Percentiles rank a stretch among this genome's conserved stretches.
Conservation (phyloP, 2,888 invertebrate species). For the Rhabditoides inermis region DNA sequence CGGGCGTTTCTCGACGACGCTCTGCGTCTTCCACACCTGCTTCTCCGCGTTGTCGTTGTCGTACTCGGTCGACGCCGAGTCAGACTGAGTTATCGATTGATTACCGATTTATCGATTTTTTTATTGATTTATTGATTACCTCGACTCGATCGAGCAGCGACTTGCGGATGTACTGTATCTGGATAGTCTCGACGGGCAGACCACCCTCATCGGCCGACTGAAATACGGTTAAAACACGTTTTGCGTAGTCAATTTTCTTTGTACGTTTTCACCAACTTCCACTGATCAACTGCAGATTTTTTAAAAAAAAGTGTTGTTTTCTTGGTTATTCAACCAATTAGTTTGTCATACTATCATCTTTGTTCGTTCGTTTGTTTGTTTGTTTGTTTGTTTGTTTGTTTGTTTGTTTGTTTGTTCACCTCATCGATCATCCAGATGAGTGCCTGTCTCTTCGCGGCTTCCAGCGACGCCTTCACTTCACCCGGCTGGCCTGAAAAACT, state of each 20-base stretch:
- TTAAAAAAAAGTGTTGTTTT: no score
- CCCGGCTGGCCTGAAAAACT: constrained; percentile 33
- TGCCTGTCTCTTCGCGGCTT: constrained; percentile 25
- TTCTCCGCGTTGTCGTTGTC: constrained; percentile 9
- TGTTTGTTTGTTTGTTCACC: no score
- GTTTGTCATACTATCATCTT: no score
- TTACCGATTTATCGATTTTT: background rate
- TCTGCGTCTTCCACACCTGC: constrained; percentile 11
- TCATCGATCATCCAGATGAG: constrained; percentile 36
- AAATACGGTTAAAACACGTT: no score
- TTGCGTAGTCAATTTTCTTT: no score
- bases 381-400: no score
- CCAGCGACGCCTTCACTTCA: constrained; percentile 34
- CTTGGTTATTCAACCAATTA: no score
- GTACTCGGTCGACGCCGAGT: constrained; percentile 1
- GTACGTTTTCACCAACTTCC: no score
- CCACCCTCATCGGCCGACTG: no score
- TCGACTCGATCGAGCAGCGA: no score
- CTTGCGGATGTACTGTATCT: constrained; percentile 20
- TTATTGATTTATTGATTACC: constrained; percentile 1
- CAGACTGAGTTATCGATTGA: background rate
- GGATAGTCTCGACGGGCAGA: constrained; percentile 21
- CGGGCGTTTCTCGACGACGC: background rate
- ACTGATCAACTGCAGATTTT: no score
- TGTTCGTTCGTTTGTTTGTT: no score